Evolutionary conservation across 2,797 vertebrate species (phyloP), one percentile per base, ranked within the genome.

Genomic region (Scleropages formosus): DNA sequence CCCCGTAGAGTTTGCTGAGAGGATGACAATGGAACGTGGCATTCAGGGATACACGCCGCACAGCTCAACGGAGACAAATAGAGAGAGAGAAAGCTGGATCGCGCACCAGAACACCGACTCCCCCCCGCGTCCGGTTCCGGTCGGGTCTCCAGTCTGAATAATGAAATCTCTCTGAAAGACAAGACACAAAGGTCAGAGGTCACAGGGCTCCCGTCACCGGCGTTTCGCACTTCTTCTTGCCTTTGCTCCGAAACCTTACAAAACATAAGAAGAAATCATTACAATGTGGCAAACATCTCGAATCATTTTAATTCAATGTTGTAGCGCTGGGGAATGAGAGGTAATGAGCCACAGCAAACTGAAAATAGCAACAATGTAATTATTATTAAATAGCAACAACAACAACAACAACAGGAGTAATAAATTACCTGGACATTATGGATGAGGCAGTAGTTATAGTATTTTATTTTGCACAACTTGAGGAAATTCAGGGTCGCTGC

Each of bases 401-500:
- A n/a, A n/a, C n/a, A n/a, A n/a, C n/a, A n/a, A n/a, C n/a, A n/a
- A n/a, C n/a, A n/a, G n/a, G n/a, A n/a, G n/a, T n/a, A n/a, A n/a
- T n/a, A n/a, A n/a, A n/a, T 92, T 89, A 98, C 97, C 93, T 99
- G 97, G 0, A 99, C 95, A 93, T 94, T 98, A 87, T 99, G 93
- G 88, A 99, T 84, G 78, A 99, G 95, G 76, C 96, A 96, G 78
- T 94, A 99, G 88, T 99, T 99, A 89, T 99, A 99, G 84, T 95
- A 96, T 79, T 99, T 99, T 85, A 94, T 95, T 90, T 98, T 99
- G 90, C 97, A 99, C 77, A 99, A 90, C 82, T 99, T 98, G 85
- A 99, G 81, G 77, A 99, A 99, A 90, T 98, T 99, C 72, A 97
- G 84, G 72, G 90, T 95, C 60, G 95, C 97, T 99, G 89, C 22